Evolutionary conservation across 2,888 invertebrate species (phyloP).

Genomic region (Conus canariensis): DNA sequence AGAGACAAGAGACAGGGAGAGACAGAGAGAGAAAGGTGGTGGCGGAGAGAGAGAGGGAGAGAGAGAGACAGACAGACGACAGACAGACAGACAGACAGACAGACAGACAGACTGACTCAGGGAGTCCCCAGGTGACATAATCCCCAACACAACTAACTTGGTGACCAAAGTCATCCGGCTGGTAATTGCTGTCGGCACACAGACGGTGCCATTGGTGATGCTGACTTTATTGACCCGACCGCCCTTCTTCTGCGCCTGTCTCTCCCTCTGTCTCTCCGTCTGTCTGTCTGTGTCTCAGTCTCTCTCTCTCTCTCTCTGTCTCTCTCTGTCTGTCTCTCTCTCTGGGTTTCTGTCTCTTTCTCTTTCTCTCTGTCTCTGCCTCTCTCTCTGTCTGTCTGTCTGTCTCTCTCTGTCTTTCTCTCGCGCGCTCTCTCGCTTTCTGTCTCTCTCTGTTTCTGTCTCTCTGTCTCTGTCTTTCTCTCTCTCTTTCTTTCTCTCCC

Average conservation of each 20-base stretch:
- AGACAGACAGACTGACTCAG: neutral
- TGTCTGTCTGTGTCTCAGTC: too few relatives aligned
- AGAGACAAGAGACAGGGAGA: neutral
- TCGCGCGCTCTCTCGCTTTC: neutral
- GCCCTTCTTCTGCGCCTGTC: too few relatives aligned
- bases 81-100: neutral
- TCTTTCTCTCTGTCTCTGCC: neutral
- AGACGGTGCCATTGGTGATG: too few relatives aligned
- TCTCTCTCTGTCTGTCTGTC: neutral
- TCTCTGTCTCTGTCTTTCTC: neutral
- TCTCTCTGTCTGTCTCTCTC: neutral
- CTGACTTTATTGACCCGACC: too few relatives aligned
- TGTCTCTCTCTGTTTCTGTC: conserved; percentile 3
- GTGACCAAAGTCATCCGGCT: too few relatives aligned
- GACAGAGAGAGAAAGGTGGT: too few relatives aligned
- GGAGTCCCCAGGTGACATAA: too few relatives aligned
- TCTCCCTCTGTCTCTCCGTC: too few relatives aligned
- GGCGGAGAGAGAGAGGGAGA: too few relatives aligned
- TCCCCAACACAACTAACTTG: too few relatives aligned
- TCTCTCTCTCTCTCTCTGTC: neutral
- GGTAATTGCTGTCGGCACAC: too few relatives aligned
- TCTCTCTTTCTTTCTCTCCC: neutral
- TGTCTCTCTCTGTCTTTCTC: conserved; percentile 15
- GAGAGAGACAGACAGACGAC: too few relatives aligned
- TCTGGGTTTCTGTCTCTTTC: neutral